Conservation (phyloP, 2,797 vertebrate species). For the Notolabrus celidotus region DNA sequence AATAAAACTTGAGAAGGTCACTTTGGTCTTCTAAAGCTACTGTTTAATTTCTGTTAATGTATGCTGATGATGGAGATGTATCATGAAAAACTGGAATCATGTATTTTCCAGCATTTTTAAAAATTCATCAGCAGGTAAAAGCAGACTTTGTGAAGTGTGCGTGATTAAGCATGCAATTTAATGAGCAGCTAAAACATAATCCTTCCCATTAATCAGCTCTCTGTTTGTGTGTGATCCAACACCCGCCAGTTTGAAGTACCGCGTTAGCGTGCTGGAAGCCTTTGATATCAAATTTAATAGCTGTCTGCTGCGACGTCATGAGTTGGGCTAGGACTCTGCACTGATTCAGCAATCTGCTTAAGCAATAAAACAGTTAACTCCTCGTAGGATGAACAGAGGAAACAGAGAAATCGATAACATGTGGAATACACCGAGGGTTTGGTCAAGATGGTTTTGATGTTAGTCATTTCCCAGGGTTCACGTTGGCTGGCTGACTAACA, state of each 20-base stretch:
- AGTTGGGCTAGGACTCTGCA: slow-evolving; percentile 12
- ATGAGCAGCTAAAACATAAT: slow-evolving; percentile 11
- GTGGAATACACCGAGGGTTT: slow-evolving; percentile 71
- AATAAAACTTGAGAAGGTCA: slow-evolving; percentile 19
- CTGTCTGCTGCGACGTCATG: slow-evolving; percentile 30
- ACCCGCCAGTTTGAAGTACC: slow-evolving; percentile 21
- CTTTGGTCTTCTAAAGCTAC: not conserved
- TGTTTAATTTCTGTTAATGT: not conserved
- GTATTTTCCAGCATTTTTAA: no score
- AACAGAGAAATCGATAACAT: slow-evolving; percentile 67
- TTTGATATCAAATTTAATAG: slow-evolving; percentile 51
- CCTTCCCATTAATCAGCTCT: not conserved
- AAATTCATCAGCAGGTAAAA: no score
- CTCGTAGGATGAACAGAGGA: slow-evolving; percentile 21
- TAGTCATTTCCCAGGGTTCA: slow-evolving; percentile 71
- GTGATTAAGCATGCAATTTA: not conserved
- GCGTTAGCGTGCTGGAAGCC: slow-evolving; percentile 12
- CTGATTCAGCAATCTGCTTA: slow-evolving; percentile 19
- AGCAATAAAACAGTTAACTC: slow-evolving; percentile 23
- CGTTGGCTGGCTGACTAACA: slow-evolving; percentile 27
- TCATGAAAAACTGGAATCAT: no score
- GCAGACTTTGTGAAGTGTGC: not conserved
- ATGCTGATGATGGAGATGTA: no score
- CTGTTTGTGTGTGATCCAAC: slow-evolving; percentile 2
- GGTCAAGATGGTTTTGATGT: slow-evolving; percentile 56